These are phyloP conservation scores for Cyclophora albipunctata DNA, from an alignment of 2,888 invertebrate genomes.

Conservation along the genomic window DNA sequence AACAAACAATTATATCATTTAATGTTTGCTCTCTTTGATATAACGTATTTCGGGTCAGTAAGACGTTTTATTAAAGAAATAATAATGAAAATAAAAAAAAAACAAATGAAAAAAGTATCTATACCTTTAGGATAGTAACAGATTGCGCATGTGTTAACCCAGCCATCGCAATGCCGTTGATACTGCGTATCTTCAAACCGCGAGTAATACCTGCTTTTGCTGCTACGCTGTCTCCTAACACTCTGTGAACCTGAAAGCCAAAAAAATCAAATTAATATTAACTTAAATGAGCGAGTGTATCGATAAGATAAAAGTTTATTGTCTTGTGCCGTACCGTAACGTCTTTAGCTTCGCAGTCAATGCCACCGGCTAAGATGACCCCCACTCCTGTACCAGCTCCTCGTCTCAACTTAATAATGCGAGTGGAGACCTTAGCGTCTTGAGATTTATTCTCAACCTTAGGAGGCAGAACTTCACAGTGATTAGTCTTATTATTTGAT, in stretches of 20 bases:
- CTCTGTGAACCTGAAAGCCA: conserved; percentile 85
- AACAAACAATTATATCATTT: conserved; percentile 9
- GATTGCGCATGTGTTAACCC: conserved; percentile 92
- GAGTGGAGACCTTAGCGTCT: conserved; percentile 37
- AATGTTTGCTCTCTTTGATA: no score
- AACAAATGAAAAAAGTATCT: no score
- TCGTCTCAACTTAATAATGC: conserved; percentile 49
- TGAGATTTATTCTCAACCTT: conserved; percentile 7
- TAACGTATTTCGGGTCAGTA: no score
- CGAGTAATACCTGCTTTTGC: conserved; percentile 91
- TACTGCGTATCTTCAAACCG: conserved; percentile 91
- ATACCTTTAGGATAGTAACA: conserved; percentile 88
- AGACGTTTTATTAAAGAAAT: no score
- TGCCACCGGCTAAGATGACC: conserved; percentile 90
- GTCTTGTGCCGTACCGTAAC: conserved; percentile 81
- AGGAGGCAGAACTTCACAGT: conserved; percentile 12
- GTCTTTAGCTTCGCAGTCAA: conserved; percentile 93
- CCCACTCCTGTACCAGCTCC: conserved; percentile 82
- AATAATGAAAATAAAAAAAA: no score
- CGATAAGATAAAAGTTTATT: neutral
- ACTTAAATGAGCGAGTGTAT: neutral
- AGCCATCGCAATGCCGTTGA: conserved; percentile 88
- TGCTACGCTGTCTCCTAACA: conserved; percentile 89
- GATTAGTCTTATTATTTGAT: conserved; percentile 17
- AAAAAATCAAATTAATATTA: neutral